phyloP scores from a whole-genome alignment of 2,797 vertebrate genomes.

The Spinus olivaceus region DNA sequence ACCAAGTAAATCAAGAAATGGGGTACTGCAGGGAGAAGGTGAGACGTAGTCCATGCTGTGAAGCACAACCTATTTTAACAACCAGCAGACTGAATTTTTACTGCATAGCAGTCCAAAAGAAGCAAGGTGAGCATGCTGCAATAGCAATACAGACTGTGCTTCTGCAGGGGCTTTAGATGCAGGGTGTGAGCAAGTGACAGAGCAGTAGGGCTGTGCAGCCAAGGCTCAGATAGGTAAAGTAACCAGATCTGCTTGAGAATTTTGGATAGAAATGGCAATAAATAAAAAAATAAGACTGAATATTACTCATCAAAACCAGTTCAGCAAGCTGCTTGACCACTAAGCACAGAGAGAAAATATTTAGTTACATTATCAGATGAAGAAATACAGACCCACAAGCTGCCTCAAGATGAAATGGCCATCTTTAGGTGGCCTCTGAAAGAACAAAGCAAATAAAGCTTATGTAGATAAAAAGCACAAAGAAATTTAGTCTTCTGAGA shows the following conservation, averaged over 20 bases:
- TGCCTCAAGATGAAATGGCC: not conserved
- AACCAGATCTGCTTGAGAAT: not conserved
- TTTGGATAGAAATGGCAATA: not conserved
- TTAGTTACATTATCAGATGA: not conserved
- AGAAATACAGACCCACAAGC: not conserved
- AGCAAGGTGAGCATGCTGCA: not conserved
- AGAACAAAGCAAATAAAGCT: not conserved
- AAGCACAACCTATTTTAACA: not conserved
- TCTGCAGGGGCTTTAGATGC: not conserved
- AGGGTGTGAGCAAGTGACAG: fast-evolving
- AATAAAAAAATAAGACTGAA: not conserved
- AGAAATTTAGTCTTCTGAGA: not conserved
- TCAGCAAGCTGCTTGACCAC: not conserved
- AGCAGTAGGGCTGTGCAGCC: not conserved
- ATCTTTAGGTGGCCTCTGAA: not conserved
- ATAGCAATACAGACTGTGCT: not conserved
- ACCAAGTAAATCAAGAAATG: not conserved
- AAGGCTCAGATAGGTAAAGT: not conserved
- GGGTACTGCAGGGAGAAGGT: not conserved
- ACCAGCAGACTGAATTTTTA: not conserved
- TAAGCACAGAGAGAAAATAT: not conserved
- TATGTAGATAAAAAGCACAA: not conserved
- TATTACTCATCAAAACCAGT: not conserved
- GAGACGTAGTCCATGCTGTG: not conserved
- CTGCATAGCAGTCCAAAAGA: not conserved